phyloP scores from a whole-genome alignment of 2,113 vertebrate species.

The Pseudorhombus dupliciocellatus region DNA sequence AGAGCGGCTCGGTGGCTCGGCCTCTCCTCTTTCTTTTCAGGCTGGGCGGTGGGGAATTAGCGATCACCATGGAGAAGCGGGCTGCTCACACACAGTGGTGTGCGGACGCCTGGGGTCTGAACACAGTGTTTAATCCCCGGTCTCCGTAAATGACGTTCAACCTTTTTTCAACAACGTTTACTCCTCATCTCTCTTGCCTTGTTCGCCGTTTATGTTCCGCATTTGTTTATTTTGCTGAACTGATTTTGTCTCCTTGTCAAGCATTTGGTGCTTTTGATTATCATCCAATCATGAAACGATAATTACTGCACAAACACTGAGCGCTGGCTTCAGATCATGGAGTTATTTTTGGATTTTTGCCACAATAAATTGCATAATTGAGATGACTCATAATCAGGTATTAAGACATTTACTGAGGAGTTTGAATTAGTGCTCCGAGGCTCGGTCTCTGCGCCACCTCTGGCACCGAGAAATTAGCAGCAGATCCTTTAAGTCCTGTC shows the following conservation, averaged over 20 bases:
- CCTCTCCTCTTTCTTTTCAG: slow-evolving; percentile 47
- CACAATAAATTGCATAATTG: too few relatives aligned
- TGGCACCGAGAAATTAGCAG: background rate
- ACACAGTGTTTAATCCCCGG: background rate
- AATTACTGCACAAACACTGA: background rate
- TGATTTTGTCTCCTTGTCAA: too few relatives aligned
- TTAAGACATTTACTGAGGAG: background rate
- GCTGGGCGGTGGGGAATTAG: slow-evolving; percentile 42
- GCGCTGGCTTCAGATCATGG: background rate
- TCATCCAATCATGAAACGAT: background rate
- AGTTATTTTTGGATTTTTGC: background rate
- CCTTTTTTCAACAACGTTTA: background rate
- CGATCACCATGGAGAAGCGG: slow-evolving; percentile 50
- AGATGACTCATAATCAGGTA: background rate
- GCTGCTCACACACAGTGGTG: slow-evolving; percentile 8
- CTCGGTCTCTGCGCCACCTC: background rate
- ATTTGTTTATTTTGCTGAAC: too few relatives aligned
- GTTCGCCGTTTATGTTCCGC: background rate
- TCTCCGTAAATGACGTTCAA: background rate
- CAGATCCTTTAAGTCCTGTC: slow-evolving; percentile 1
- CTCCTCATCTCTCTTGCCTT: background rate
- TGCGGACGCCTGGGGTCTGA: slow-evolving; percentile 27
- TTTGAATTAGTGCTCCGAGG: background rate
- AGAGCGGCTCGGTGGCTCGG: slow-evolving; percentile 38
- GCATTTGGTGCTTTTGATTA: too few relatives aligned